Evolutionary conservation across 2,888 invertebrate species (phyloP), one percentile per base, ranked within the genome.

Genomic region (Timema cristinae): DNA sequence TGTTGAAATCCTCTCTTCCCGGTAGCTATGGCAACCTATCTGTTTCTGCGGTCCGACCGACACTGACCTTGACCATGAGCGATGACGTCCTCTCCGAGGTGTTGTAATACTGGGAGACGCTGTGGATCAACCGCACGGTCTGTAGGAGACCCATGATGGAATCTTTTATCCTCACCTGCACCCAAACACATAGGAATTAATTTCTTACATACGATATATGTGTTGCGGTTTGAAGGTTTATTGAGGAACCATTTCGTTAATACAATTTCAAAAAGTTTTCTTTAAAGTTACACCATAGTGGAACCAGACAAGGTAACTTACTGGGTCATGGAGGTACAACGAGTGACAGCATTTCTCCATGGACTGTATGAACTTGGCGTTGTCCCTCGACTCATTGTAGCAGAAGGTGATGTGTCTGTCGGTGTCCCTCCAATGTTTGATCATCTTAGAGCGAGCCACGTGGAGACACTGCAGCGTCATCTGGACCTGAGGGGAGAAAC

Each of bases 21-120:
- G 11, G 13, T 61, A 61, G 61, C 13, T 11, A 61, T 61, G 16
- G 32, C 7, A 61, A 8, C 15, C 16, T 61, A 32, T 61, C 6
- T n/a, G 47, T 61, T 7, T 7, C 47, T 16, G 47, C 16, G 15
- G 13, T 11, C 5, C 8, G 32, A 52, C 16, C 15, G 13, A 11
- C 16, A 49, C 78, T 77, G 82, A 92, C 93, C 88, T 98, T 98
- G 63, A 98, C 95, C 92, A 98, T 95, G 15, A 98, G 85, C 0
- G 97, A 95, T 0, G 97, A 97, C 73, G 97, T 97, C 78, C 97
- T 88, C 83, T 98, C 97, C 0, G 97, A 95, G 0, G 97, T 97
- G 80, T 97, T 97, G 81, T 97, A 98, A 82, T 95, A 97, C 81
- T 94, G 92, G 0, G 97, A 97, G 7, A 97, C 95, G 79, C 93